Conservation (phyloP, 2,797 vertebrate genomes). For the Lagothrix lagotricha region DNA sequence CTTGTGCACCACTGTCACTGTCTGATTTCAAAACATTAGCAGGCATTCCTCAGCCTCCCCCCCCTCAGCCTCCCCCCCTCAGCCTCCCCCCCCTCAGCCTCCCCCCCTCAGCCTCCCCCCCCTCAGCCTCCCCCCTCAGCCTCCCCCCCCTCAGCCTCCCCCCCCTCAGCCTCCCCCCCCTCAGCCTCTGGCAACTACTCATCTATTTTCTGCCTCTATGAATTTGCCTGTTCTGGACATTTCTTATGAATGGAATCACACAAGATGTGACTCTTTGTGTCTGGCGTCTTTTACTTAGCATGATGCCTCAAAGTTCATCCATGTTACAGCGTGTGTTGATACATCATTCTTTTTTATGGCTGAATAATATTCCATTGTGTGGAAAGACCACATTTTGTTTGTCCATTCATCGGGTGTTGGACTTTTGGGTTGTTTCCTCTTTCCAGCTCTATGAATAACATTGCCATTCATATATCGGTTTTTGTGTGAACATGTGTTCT, state of each 20-base stretch:
- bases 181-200: neutral
- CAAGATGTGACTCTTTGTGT: neutral
- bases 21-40: neutral
- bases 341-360: neutral
- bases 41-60: fast-evolving
- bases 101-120: neutral
- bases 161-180: fast-evolving
- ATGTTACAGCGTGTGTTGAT: neutral
- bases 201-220: neutral
- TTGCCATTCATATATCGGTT: neutral
- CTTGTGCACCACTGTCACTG: too few relatives aligned
- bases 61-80: neutral
- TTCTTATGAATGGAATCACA: neutral
- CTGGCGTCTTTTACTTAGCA: neutral
- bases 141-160: fast-evolving
- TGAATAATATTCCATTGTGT: neutral
- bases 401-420: neutral
- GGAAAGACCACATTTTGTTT: neutral
- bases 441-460: neutral
- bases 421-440: neutral
- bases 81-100: neutral
- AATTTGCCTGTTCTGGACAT: neutral
- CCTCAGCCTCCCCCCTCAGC: fast-evolving
- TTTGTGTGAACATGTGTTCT: neutral
- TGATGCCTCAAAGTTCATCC: neutral